These are phyloP conservation scores for Syrrhaptes paradoxus DNA, from an alignment of 2,113 vertebrate genomes.

Conservation along the genomic window DNA sequence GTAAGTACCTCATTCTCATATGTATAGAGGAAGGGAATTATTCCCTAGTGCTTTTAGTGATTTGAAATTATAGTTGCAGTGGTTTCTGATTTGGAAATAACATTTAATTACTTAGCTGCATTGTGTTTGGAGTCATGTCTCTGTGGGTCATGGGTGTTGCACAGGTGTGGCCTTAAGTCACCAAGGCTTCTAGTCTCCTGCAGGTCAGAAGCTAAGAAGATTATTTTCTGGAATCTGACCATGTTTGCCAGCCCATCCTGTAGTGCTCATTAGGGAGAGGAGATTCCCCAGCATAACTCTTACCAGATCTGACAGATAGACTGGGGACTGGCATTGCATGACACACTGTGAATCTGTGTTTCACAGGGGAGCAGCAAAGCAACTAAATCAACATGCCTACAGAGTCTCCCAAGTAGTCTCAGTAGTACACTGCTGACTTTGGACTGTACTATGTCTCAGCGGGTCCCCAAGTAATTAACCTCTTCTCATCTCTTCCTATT, in stretches of 20 bases:
- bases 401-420: slow-evolving; percentile 22
- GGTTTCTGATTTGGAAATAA: background rate
- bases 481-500: background rate
- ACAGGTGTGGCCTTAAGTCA: background rate
- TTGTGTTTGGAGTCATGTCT: background rate
- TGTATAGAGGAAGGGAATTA: background rate
- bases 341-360: slow-evolving; percentile 43
- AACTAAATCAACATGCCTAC: slow-evolving; percentile 18
- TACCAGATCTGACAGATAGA: background rate
- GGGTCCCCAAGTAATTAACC: background rate
- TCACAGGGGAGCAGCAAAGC: background rate
- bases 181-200: background rate
- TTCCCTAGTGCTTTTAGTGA: background rate
- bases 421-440: background rate
- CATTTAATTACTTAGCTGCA: background rate
- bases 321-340: background rate
- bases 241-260: background rate
- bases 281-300: background rate
- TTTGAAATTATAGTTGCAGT: background rate
- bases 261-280: slow-evolving; percentile 21
- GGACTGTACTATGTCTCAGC: background rate
- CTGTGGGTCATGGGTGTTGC: background rate
- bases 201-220: background rate
- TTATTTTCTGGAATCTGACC: background rate
- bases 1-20: slow-evolving; percentile 27